A percentile compares a stretch with the other conserved stretches of the same genome.
These are phyloP conservation scores for Adelosebastes latens DNA, from an alignment of 2,797 vertebrate species.

Conservation along the genomic window DNA sequence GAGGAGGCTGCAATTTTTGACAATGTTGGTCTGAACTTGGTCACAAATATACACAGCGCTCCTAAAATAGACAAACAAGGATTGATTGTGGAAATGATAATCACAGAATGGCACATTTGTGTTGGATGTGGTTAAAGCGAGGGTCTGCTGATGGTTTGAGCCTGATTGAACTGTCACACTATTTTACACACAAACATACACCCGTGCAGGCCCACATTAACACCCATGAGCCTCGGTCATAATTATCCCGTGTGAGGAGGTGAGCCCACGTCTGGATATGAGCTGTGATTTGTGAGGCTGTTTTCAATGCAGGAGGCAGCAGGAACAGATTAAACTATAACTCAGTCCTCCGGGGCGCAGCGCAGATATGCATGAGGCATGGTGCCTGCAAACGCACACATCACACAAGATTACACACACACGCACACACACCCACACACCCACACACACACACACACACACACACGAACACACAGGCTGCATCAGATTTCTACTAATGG, in stretches of 20 bases:
- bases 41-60: not conserved
- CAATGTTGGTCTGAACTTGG: not conserved
- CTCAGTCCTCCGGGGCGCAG: slow-evolving; percentile 23
- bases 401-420: not conserved
- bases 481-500: not conserved
- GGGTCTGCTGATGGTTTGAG: not conserved
- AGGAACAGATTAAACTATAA: slow-evolving; percentile 56
- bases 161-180: not conserved
- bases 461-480: not conserved
- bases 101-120: not conserved
- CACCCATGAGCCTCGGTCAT: not conserved
- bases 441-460: not conserved
- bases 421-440: too few species aligned
- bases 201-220: not conserved
- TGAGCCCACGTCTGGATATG: not conserved
- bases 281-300: slow-evolving; percentile 50
- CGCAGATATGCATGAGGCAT: slow-evolving; percentile 23
- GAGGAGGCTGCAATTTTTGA: too few species aligned
- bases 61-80: not conserved
- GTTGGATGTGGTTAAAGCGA: not conserved
- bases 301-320: slow-evolving; percentile 47
- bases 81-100: too few species aligned
- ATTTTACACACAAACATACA: not conserved
- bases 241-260: not conserved
- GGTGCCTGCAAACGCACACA: not conserved